phyloP scores from a whole-genome alignment of 2,113 vertebrate species.

The Rhinogobius similis region DNA sequence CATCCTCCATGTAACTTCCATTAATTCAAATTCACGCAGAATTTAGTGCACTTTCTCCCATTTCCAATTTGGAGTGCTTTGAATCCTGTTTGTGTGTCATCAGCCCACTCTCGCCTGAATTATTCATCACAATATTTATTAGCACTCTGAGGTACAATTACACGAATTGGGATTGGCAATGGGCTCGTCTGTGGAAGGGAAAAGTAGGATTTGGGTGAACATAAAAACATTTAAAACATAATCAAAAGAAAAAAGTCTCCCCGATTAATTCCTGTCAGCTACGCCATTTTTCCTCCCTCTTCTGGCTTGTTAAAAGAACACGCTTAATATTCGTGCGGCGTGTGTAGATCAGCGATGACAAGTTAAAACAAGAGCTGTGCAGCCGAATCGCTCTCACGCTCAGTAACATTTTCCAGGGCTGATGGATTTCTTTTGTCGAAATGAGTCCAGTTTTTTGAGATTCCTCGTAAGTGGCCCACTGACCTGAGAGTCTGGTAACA shows the following conservation, averaged over 20 bases:
- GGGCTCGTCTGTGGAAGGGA: constrained; percentile 47
- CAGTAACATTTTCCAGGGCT: constrained; percentile 10
- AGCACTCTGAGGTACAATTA: constrained; percentile 81
- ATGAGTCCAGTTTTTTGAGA: background rate
- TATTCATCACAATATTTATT: constrained; percentile 80
- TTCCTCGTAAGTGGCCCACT: background rate
- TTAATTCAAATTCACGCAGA: constrained; percentile 64
- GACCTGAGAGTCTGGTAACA: background rate
- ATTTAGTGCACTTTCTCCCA: constrained; percentile 63
- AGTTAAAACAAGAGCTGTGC: constrained; percentile 53
- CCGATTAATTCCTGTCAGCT: constrained; percentile 62
- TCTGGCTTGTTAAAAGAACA: constrained; percentile 54
- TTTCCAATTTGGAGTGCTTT: constrained; percentile 70
- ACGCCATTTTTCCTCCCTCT: constrained; percentile 12
- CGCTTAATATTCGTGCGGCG: constrained; percentile 69
- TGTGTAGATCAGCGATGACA: constrained; percentile 59
- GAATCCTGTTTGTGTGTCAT: constrained; percentile 74
- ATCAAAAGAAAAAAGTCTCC: constrained; percentile 69
- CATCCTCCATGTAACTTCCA: constrained; percentile 57
- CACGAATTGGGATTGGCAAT: constrained; percentile 76
- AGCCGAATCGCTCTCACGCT: constrained; percentile 17
- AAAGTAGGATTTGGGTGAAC: constrained; percentile 67
- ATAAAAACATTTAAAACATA: constrained; percentile 69
- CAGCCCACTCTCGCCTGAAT: constrained; percentile 73
- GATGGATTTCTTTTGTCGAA: background rate